Base-by-base conservation (phyloP, 2,888 invertebrate species). In the Chironomus riparius region DNA sequence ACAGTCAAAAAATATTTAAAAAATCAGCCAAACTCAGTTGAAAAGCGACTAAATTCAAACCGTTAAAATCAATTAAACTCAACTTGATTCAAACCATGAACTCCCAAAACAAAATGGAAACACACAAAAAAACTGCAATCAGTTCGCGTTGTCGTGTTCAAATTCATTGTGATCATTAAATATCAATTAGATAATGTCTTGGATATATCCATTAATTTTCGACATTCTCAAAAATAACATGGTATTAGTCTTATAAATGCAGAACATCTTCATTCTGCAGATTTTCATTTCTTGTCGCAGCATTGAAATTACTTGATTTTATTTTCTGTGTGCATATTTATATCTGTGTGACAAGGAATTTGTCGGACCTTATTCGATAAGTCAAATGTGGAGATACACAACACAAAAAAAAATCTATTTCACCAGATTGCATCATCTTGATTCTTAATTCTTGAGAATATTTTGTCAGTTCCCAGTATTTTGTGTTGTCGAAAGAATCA, bases 301-400 rank as follows among this genome's bases (percentile, higher is more conserved):
- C 68, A 68, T 68, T 68, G 28, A 68, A 28, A 28, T 68, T 68
- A 28, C 28, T 68, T 38, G 24, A 38, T 68, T 68, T n/a, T 50
- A 50, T 50, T 50, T 50, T 48, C n/a, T 50, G n/a, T 50, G n/a
- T 50, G 13, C 50, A 15, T 15, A 24, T 4, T 24, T 24, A 28
- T 28, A 28, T 28, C 3, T 38, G 38, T 56, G 56, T 56, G 15
- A 15, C 56, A 15, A 6, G n/a, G n/a, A 13, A 56, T 2, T 18
- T 18, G 6, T n/a, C n/a, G 56, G 18, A 18, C n/a, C n/a, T n/a
- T 56, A 4, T 15, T 15, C 12, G 56, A 56, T 15, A 56, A 56
- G 15, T 56, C 18, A 50, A 50, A 50, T n/a, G 15, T 50, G 13
- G 13, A n/a, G 4, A 50, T 6, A 12, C 22, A 22, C 18, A 12